These are phyloP conservation scores for Coptodon rendalli DNA, from an alignment of 2,113 vertebrate genomes.

Conservation along the genomic window DNA sequence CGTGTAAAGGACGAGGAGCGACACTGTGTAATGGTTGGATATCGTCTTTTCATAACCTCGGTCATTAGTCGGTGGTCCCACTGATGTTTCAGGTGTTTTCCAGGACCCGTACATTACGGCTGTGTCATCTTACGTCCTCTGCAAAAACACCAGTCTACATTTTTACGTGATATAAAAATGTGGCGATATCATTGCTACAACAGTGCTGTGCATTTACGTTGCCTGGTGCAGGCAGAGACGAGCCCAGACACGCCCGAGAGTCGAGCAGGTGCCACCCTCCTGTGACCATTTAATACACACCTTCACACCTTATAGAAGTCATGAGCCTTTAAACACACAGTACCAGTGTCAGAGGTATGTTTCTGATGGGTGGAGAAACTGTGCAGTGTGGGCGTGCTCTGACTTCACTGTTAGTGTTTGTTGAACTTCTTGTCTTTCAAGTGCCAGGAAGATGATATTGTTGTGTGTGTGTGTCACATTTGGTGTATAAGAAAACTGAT, in stretches of 20 bases:
- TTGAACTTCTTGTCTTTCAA: neutral
- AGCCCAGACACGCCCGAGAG: neutral
- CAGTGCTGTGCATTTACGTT: neutral
- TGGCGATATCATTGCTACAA: fast-evolving
- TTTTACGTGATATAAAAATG: fast-evolving
- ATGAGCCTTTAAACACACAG: neutral
- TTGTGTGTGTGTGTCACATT: neutral
- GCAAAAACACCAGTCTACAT: neutral
- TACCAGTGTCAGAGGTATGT: neutral
- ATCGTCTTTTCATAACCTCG: neutral
- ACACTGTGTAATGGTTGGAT: neutral
- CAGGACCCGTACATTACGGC: neutral
- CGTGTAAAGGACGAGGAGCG: neutral
- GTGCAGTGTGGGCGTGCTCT: neutral
- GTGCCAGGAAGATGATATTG: neutral
- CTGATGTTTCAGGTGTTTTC: neutral
- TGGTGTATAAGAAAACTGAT: neutral
- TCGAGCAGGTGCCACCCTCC: neutral
- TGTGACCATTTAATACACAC: fast-evolving
- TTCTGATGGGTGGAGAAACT: neutral
- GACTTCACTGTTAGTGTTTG: neutral
- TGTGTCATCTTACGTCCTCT: fast-evolving
- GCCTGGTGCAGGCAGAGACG: neutral
- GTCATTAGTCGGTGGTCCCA: fast-evolving
- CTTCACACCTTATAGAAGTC: neutral